These are phyloP conservation scores for Serrognathus titanus DNA, from an alignment of 2,888 invertebrate genomes.

Conservation along the genomic window DNA sequence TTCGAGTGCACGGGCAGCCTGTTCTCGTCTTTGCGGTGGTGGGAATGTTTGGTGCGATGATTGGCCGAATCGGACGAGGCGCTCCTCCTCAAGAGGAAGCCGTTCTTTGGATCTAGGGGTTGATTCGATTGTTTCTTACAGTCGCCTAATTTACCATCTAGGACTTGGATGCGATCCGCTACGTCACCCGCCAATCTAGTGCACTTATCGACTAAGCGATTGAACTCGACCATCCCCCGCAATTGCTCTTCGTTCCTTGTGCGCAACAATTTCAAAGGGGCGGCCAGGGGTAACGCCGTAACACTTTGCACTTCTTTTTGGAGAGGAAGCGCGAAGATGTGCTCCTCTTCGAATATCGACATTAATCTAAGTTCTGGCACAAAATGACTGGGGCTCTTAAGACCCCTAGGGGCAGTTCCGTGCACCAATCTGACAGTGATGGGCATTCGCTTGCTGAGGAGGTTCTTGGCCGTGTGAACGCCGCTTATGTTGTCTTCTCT, in stretches of 20 bases:
- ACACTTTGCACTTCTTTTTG: slow-evolving; percentile 76
- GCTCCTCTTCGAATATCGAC: slow-evolving; percentile 83
- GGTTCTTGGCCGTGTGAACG: slow-evolving; percentile 86
- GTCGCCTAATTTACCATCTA: slow-evolving; percentile 78
- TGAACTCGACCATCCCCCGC: slow-evolving; percentile 61
- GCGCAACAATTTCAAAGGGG: slow-evolving; percentile 78
- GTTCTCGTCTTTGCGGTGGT: slow-evolving; percentile 57
- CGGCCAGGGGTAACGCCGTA: slow-evolving; percentile 80
- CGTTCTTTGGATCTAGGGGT: slow-evolving; percentile 56
- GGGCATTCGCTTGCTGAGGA: slow-evolving; percentile 86
- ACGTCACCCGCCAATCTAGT: slow-evolving; percentile 70
- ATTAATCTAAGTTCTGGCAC: slow-evolving; percentile 80
- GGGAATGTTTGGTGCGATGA: slow-evolving; percentile 52
- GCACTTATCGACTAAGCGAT: slow-evolving; percentile 74
- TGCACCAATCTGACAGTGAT: slow-evolving; percentile 89
- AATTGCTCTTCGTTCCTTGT: slow-evolving; percentile 80
- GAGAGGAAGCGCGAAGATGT: slow-evolving; percentile 77
- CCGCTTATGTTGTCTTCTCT: slow-evolving; percentile 93
- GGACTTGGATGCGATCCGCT: slow-evolving; percentile 75
- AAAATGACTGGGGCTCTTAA: slow-evolving; percentile 78
- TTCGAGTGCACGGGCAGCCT: slow-evolving; percentile 61
- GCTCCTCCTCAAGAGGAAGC: slow-evolving; percentile 66
- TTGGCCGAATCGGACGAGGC: slow-evolving; percentile 72
- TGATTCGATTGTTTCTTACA: slow-evolving; percentile 48
- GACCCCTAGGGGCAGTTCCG: slow-evolving; percentile 80